A percentile compares a stretch with the other conserved stretches of the same genome.
phyloP scores from a whole-genome alignment of 2,113 vertebrate genomes.

The Promerops cafer region DNA sequence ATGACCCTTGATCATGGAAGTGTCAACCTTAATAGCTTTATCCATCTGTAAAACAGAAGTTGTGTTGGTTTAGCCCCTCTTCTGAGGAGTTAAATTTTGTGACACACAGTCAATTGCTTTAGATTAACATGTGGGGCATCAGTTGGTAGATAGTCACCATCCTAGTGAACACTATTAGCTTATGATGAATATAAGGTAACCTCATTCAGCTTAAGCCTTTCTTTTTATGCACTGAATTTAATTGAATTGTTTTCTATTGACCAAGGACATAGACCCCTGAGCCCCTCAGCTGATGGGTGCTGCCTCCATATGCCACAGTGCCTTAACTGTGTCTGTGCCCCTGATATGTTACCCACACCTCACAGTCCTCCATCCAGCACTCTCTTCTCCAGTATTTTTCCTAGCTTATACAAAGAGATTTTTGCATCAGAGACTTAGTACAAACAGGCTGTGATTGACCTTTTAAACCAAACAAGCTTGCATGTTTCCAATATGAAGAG shows the following conservation, averaged over 20 bases:
- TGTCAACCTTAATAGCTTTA: neutral
- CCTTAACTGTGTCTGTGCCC: neutral
- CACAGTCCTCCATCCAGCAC: neutral
- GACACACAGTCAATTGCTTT: neutral
- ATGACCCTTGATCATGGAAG: neutral
- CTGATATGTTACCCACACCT: neutral
- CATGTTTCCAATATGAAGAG: constrained; percentile 55
- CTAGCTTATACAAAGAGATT: constrained; percentile 1
- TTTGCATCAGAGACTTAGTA: constrained; percentile 30
- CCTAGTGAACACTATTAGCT: neutral
- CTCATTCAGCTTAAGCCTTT: neutral
- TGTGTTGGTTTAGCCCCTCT: neutral
- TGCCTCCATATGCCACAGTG: neutral
- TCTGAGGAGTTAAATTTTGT: neutral
- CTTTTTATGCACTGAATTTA: neutral
- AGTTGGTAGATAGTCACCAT: neutral
- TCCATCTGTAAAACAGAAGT: neutral
- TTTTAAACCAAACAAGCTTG: constrained; percentile 67
- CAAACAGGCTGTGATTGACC: constrained; percentile 64
- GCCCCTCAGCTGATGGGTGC: neutral
- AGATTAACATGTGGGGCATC: neutral
- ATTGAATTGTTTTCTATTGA: neutral
- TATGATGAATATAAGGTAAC: neutral
- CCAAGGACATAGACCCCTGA: neutral
- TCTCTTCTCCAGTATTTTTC: constrained; percentile 2